A percentile compares a stretch with the other conserved stretches of the same genome.
These are phyloP conservation scores for Astreopora myriophthalma DNA, from an alignment of 64 coral and sea anemone genomes.

Conservation along the genomic window DNA sequence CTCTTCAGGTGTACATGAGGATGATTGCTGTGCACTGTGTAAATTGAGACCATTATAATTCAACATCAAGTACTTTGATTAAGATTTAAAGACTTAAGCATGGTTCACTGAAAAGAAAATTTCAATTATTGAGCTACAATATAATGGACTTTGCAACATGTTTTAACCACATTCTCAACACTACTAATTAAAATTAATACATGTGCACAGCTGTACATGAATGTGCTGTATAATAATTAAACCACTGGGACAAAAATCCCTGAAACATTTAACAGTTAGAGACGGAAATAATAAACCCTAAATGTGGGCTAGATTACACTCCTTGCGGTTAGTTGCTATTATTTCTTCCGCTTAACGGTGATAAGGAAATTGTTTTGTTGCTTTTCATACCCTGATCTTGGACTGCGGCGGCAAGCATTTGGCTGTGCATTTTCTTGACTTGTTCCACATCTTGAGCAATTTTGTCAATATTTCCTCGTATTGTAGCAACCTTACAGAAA, in stretches of 20 bases:
- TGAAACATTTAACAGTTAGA: neutral
- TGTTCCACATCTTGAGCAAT: conserved; percentile 74
- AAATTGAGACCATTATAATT: neutral
- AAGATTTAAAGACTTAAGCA: neutral
- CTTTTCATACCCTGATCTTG: conserved; percentile 65
- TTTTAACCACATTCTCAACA: neutral
- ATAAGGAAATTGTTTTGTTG: neutral
- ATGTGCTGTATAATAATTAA: neutral
- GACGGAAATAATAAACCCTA: neutral
- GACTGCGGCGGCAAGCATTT: conserved; percentile 69
- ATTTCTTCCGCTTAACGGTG: neutral
- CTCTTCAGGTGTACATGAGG: neutral
- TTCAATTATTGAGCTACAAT: neutral
- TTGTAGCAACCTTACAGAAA: conserved; percentile 50
- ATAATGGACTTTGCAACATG: too few relatives aligned
- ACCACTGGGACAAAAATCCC: neutral
- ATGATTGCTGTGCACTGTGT: neutral
- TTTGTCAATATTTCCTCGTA: conserved; percentile 68
- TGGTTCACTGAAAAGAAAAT: neutral
- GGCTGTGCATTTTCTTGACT: conserved; percentile 76
- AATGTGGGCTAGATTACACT: neutral
- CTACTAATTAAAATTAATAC: neutral
- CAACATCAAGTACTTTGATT: neutral
- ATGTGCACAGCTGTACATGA: neutral
- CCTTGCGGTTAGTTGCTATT: neutral